Conservation (phyloP, 2,888 invertebrate genomes). For the Arctia plantaginis region DNA sequence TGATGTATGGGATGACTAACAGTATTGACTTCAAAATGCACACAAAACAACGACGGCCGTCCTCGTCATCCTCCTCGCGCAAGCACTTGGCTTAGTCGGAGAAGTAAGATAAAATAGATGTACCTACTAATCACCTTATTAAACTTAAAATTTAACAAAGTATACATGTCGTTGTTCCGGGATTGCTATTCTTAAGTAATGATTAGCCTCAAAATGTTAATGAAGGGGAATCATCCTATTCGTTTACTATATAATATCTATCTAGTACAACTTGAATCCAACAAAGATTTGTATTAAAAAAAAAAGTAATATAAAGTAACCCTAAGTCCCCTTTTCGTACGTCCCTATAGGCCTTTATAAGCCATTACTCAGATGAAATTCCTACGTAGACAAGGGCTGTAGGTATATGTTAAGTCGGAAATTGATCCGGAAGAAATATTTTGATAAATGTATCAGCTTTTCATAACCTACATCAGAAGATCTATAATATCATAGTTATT, state of each 20-base stretch:
- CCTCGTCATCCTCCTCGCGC: not conserved
- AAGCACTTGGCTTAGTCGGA: not conserved
- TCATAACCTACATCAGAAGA: not conserved
- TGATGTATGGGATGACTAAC: not conserved
- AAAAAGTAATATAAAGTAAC: not conserved
- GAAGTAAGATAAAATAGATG: not conserved
- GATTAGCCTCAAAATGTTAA: not conserved
- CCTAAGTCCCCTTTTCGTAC: not conserved
- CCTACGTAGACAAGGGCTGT: not conserved
- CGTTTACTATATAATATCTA: not conserved
- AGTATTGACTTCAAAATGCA: not conserved
- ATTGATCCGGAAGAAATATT: slow-evolving; percentile 2
- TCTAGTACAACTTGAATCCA: not conserved
- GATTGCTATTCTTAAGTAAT: not conserved
- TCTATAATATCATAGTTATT: slow-evolving; percentile 2
- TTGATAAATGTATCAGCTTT: not conserved
- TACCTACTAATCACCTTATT: not conserved
- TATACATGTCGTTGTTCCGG: not conserved
- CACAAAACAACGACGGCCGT: not conserved
- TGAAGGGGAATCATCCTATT: not conserved
- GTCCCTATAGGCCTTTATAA: not conserved
- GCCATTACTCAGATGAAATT: slow-evolving; percentile 5
- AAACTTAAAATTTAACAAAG: not conserved
- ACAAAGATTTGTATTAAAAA: not conserved
- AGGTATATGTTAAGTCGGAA: not conserved